Evolutionary conservation across 2,113 vertebrate genomes (phyloP).

Genomic region (Lates calcarifer): DNA sequence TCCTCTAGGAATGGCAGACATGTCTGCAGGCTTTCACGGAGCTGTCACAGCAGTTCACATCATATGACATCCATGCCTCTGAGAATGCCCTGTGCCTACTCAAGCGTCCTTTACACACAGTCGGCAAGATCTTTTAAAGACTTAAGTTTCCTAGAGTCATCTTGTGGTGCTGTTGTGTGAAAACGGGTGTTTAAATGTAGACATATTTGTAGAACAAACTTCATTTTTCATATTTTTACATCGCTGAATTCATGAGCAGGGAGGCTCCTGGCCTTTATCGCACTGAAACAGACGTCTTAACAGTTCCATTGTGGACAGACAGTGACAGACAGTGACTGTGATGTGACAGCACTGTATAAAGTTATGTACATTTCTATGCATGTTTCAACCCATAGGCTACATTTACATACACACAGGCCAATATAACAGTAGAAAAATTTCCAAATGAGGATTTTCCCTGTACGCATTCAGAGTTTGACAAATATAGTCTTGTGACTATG

Average conservation of each 20-base stretch:
- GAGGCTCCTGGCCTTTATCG: slow-evolving; percentile 13
- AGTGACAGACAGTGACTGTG: too few relatives aligned
- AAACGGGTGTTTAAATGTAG: background rate
- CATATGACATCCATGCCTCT: slow-evolving; percentile 15
- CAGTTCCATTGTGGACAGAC: slow-evolving; percentile 3
- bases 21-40: slow-evolving; percentile 34
- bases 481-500: slow-evolving; percentile 19
- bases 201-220: background rate
- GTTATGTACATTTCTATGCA: background rate
- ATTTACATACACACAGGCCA: too few relatives aligned
- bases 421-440: background rate
- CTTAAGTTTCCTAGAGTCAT: slow-evolving; percentile 18
- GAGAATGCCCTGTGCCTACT: slow-evolving; percentile 1
- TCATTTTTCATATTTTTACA: background rate
- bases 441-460: background rate
- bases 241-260: background rate
- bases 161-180: background rate
- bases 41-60: slow-evolving; percentile 29
- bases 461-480: slow-evolving; percentile 1
- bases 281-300: slow-evolving; percentile 11
- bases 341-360: too few relatives aligned
- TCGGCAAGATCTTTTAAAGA: background rate
- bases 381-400: background rate
- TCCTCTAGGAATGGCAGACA: slow-evolving; percentile 58
- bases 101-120: background rate